These are phyloP conservation scores for Ifrita kowaldi DNA, from an alignment of 2,113 vertebrate genomes.

Conservation along the genomic window DNA sequence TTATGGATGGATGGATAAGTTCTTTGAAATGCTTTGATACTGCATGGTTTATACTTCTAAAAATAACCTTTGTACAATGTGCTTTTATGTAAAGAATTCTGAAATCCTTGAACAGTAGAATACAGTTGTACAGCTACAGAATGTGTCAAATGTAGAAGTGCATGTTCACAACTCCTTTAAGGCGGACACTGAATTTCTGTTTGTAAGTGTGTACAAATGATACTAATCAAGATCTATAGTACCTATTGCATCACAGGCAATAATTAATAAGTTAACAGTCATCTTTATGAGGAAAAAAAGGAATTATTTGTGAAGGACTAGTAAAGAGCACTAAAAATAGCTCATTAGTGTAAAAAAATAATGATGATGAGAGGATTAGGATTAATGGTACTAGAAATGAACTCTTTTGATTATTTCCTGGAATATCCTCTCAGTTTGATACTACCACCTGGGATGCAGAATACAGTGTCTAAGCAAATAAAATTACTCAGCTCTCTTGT, in stretches of 20 bases:
- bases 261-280: neutral
- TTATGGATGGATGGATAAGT: neutral
- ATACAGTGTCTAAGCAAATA: neutral
- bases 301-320: neutral
- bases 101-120: neutral
- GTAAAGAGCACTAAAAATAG: neutral
- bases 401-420: neutral
- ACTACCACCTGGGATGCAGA: neutral
- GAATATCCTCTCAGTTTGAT: conserved; percentile 18
- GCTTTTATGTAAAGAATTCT: neutral
- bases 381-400: neutral
- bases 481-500: neutral
- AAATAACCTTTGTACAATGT: neutral
- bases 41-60: neutral
- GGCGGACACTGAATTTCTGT: neutral
- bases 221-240: neutral
- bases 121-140: neutral
- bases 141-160: neutral
- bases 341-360: neutral
- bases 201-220: neutral
- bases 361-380: neutral
- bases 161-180: neutral
- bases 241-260: neutral
- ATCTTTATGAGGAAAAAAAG: neutral
- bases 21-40: neutral